A percentile compares a stretch with the other conserved stretches of the same genome.
These are phyloP conservation scores for Lampropteryx suffumata DNA, from an alignment of 2,888 invertebrate species.

Conservation along the genomic window DNA sequence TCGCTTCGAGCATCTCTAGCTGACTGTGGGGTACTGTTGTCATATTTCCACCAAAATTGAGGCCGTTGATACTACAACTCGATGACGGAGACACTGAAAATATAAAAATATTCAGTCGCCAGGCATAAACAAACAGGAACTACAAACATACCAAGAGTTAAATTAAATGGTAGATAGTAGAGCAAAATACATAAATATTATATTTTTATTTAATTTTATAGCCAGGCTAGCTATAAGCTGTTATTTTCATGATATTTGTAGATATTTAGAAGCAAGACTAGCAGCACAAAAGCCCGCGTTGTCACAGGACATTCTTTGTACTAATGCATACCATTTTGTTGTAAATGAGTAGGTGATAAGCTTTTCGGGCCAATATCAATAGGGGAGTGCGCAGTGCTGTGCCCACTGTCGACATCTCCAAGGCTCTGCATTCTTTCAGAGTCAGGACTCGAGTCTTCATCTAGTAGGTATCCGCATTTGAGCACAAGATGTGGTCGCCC, in stretches of 20 bases:
- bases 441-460: constrained; percentile 93
- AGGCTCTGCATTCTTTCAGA: constrained; percentile 90
- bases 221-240: too few relatives aligned
- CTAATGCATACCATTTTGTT: constrained; percentile 77
- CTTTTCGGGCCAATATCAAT: constrained; percentile 92
- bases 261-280: too few relatives aligned
- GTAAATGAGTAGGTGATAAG: constrained; percentile 88
- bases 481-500: constrained; percentile 85
- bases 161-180: too few relatives aligned
- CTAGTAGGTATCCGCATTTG: constrained; percentile 88
- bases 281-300: too few relatives aligned
- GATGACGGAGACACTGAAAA: constrained; percentile 84
- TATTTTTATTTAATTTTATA: too few relatives aligned
- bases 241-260: too few relatives aligned
- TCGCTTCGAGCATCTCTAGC: constrained; percentile 94
- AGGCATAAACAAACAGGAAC: too few relatives aligned
- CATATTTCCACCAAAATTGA: constrained; percentile 84
- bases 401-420: constrained; percentile 93
- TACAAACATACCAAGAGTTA: too few relatives aligned
- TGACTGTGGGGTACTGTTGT: constrained; percentile 90
- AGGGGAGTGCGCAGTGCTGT: constrained; percentile 95
- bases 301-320: too few relatives aligned
- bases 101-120: neutral
- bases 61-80: constrained; percentile 76
- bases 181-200: too few relatives aligned